phyloP scores from a whole-genome alignment of 2,113 vertebrate genomes.

The Strix uralensis region DNA sequence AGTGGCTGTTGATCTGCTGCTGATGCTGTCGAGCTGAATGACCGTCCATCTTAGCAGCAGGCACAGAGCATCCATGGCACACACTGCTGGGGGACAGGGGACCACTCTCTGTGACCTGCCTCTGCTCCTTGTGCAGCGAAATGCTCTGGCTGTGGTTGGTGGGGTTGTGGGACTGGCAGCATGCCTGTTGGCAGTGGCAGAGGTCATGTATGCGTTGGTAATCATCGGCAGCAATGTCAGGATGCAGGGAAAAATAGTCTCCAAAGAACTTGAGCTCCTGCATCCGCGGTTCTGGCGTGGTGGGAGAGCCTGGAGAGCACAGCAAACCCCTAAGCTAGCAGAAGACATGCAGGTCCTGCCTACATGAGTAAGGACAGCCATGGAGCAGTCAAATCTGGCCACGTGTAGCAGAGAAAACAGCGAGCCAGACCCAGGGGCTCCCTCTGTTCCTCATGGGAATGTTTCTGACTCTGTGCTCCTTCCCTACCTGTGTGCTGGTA shows the following conservation, averaged over 20 bases:
- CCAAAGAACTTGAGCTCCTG: neutral
- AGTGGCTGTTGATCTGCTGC: neutral
- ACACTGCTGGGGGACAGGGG: neutral
- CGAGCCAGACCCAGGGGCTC: neutral
- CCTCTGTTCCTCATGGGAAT: fast-evolving
- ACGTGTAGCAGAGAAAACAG: neutral
- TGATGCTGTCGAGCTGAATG: neutral
- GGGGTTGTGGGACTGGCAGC: neutral
- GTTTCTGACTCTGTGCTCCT: neutral
- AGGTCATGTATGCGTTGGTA: neutral
- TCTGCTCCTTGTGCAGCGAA: neutral
- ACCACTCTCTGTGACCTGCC: neutral
- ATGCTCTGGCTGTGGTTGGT: neutral
- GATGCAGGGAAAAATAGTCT: neutral
- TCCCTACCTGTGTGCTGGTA: neutral
- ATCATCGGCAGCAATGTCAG: neutral
- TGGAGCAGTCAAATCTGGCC: neutral
- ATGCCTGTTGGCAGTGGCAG: neutral
- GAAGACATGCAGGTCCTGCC: neutral
- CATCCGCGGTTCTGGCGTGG: neutral
- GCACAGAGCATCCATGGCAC: neutral
- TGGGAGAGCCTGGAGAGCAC: neutral
- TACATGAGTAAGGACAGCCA: fast-evolving
- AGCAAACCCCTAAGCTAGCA: neutral
- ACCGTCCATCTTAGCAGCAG: neutral